Evolutionary conservation across 2,888 invertebrate genomes (phyloP), one percentile per base, ranked within the genome.

Genomic region (Cremastinae sp.): DNA sequence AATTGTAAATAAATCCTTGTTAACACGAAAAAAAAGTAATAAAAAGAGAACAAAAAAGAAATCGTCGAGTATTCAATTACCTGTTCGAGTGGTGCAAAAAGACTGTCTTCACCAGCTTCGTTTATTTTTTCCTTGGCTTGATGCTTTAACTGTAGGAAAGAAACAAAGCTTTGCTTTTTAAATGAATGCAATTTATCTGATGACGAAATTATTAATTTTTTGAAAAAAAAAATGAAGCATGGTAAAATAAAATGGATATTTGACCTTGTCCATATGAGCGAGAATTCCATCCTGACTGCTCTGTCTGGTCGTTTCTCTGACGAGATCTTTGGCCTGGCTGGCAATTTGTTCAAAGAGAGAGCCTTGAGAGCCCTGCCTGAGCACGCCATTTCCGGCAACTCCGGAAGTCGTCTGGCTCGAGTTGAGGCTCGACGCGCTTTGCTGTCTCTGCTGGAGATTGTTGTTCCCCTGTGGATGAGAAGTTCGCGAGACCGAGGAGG

Each of bases 261-360:
- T 3, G 90, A 96, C 96, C 94, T 97, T 97, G 85, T 97, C 97
- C 93, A 97, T 95, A 78, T 97, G 97, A 0, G 96, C 96, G 7
- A 97, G 91, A 3, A 96, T 86, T 22, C 96, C 96, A 88, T 97
- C 97, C 88, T 97, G 97, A 84, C 96, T 96, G 88, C 95, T 95
- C 88, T 97, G 97, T 0, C 96, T 91, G 0, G 96, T 96, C 0
- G 96, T 96, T 87, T 97, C 97, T 56, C 95, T 92, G 0, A 97
- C 96, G 70, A 97, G 90, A 83, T 97, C 97, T 88, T 97, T 96
- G 9, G 97, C 97, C 86, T 97, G 97, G 0, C 93, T 93, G 2
- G 97, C 95, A 85, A 97, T 94, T 84, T 96, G 96, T 88, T 97
- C 97, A 82, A 97, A 93, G 0, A 97, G 90, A 0, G 97, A 97